Evolutionary conservation across 2,888 invertebrate genomes (phyloP).

Genomic region (Stenotaenia linearis): DNA sequence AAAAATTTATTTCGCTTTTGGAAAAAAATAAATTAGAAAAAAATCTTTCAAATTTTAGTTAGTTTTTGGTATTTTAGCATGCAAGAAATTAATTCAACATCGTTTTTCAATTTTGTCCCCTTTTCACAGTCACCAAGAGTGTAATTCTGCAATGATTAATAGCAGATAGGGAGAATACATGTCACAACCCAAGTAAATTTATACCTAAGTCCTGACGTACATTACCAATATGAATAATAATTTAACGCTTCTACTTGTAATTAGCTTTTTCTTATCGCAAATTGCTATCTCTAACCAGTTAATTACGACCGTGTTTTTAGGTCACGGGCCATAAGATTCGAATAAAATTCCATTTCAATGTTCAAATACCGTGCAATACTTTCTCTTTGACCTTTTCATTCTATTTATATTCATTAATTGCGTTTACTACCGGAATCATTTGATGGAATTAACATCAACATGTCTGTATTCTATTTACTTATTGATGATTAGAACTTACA

Average conservation of each 20-base stretch:
- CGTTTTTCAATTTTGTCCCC: not conserved
- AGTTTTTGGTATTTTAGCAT: not conserved
- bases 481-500: too few relatives aligned
- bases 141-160: not conserved
- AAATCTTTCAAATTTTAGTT: not conserved
- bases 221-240: not conserved
- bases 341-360: not conserved
- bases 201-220: not conserved
- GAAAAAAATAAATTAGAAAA: not conserved
- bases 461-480: too few relatives aligned
- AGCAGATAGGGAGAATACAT: not conserved
- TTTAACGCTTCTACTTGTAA: not conserved
- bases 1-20: not conserved
- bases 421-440: too few relatives aligned
- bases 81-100: not conserved
- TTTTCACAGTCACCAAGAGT: not conserved
- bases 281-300: not conserved
- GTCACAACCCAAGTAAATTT: not conserved
- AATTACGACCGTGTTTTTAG: not conserved
- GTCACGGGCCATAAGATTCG: not conserved
- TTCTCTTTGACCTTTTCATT: not conserved
- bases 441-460: too few relatives aligned
- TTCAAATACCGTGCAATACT: not conserved
- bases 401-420: too few relatives aligned
- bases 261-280: not conserved